Conservation (phyloP, 1,140 invertebrate species). For the Scaptomyza pallida region DNA sequence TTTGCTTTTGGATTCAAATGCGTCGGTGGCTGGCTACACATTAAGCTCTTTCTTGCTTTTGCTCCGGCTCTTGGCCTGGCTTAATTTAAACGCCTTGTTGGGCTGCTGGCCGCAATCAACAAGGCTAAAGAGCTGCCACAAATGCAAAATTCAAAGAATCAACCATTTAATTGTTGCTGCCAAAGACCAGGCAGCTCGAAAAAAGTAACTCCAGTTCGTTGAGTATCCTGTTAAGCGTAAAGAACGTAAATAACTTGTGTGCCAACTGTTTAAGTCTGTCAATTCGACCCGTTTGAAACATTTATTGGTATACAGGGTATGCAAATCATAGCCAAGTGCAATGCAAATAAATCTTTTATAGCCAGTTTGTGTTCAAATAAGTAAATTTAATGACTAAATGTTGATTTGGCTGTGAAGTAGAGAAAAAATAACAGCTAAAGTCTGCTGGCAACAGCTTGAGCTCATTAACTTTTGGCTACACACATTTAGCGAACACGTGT, state of each 20-base stretch:
- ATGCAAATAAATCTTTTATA: slow-evolving; percentile 36
- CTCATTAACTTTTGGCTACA: slow-evolving; percentile 53
- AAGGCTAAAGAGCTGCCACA: slow-evolving; percentile 25
- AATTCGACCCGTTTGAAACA: too few relatives aligned
- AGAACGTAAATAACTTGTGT: too few relatives aligned
- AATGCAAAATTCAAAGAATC: slow-evolving; percentile 31
- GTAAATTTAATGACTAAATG: slow-evolving; percentile 37
- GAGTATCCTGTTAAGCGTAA: background rate
- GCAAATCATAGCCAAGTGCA: slow-evolving; percentile 10
- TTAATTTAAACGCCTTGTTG: slow-evolving; percentile 44
- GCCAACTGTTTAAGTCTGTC: too few relatives aligned
- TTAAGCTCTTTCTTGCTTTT: slow-evolving; percentile 26
- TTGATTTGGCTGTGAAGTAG: slow-evolving; percentile 1
- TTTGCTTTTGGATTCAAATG: slow-evolving; percentile 53
- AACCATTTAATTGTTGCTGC: slow-evolving; percentile 46
- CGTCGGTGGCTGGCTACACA: background rate
- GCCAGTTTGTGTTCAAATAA: slow-evolving; percentile 35
- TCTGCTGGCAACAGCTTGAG: slow-evolving; percentile 43
- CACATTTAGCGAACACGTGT: slow-evolving; percentile 19
- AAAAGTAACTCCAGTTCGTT: background rate
- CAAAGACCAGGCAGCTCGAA: background rate
- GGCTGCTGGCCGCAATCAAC: slow-evolving; percentile 59
- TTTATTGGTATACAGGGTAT: background rate
- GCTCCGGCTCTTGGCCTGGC: slow-evolving; percentile 4
- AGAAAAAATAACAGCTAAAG: background rate